These are phyloP conservation scores for Galaxias olidus DNA, from an alignment of 2,797 vertebrate genomes.

Conservation along the genomic window DNA sequence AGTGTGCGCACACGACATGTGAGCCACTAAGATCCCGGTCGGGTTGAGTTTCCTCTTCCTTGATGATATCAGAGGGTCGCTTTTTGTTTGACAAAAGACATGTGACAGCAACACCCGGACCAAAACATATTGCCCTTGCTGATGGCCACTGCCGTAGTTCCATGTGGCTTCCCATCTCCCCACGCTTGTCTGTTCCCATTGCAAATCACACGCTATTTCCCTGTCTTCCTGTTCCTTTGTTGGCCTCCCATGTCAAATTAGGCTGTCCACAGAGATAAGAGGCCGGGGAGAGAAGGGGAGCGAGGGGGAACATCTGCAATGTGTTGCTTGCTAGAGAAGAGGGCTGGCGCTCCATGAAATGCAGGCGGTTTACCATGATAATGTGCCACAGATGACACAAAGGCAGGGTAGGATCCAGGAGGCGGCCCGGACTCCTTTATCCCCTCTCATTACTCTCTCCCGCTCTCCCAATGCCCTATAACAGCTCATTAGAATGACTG, in stretches of 20 bases:
- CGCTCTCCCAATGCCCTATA: constrained; percentile 31
- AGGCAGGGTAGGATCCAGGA: constrained; percentile 38
- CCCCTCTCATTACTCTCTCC: constrained; percentile 50
- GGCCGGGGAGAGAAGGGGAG: neutral
- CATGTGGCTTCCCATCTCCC: neutral
- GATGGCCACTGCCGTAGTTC: neutral
- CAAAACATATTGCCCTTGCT: neutral
- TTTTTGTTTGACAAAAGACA: constrained; percentile 31
- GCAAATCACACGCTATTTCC: constrained; percentile 30
- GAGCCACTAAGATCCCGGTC: neutral
- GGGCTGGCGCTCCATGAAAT: constrained; percentile 17
- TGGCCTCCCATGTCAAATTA: constrained; percentile 37
- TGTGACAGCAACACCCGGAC: constrained; percentile 21
- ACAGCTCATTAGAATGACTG: constrained; percentile 52
- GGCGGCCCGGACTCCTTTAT: constrained; percentile 32
- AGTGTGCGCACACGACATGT: too few species aligned
- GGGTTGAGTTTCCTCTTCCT: constrained; percentile 10
- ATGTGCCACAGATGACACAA: constrained; percentile 43
- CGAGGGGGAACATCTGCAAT: constrained; percentile 44
- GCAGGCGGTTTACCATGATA: constrained; percentile 46
- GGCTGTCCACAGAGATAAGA: constrained; percentile 22
- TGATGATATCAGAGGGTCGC: constrained; percentile 7
- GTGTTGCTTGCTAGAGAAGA: constrained; percentile 24
- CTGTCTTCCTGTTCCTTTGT: constrained; percentile 38
- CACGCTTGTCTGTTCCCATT: constrained; percentile 15